Evolutionary conservation across 2,113 vertebrate species (phyloP).

Genomic region (Vireo altiloquus): DNA sequence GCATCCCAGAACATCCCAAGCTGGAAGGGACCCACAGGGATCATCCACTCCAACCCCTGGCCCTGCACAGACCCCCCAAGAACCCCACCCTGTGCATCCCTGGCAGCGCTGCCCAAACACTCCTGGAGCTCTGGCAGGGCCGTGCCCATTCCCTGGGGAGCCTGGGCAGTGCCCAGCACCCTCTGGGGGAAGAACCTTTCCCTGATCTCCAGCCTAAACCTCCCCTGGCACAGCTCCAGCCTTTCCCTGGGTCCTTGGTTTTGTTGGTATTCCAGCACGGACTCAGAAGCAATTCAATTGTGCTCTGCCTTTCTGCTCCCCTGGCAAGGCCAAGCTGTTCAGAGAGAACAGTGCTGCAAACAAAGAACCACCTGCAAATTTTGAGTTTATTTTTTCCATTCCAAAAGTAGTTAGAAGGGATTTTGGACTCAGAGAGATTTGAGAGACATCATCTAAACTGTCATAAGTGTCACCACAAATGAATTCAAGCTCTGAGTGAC

Average conservation of each 20-base stretch:
- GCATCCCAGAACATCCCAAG: background rate
- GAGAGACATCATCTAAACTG: background rate
- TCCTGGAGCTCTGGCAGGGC: background rate
- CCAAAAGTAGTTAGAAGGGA: background rate
- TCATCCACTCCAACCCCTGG: accelerated
- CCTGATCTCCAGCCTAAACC: background rate
- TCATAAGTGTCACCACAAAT: background rate
- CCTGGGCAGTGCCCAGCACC: background rate
- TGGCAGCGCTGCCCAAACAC: accelerated
- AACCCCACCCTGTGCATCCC: background rate
- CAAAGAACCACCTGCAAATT: background rate
- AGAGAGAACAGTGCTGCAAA: background rate
- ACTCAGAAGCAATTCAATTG: background rate
- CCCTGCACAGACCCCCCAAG: background rate
- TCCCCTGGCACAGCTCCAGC: background rate
- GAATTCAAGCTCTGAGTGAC: background rate
- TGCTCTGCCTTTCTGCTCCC: background rate
- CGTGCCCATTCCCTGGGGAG: background rate
- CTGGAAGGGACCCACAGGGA: background rate
- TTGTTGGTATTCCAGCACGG: background rate
- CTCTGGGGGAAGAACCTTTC: background rate
- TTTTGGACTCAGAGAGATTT: background rate
- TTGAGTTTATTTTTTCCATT: background rate
- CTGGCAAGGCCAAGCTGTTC: background rate
- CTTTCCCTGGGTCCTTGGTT: background rate